Evolutionary conservation across 2,888 invertebrate genomes (phyloP), one percentile per base, ranked within the genome.

Genomic region (Mechanitis mazaeus): DNA sequence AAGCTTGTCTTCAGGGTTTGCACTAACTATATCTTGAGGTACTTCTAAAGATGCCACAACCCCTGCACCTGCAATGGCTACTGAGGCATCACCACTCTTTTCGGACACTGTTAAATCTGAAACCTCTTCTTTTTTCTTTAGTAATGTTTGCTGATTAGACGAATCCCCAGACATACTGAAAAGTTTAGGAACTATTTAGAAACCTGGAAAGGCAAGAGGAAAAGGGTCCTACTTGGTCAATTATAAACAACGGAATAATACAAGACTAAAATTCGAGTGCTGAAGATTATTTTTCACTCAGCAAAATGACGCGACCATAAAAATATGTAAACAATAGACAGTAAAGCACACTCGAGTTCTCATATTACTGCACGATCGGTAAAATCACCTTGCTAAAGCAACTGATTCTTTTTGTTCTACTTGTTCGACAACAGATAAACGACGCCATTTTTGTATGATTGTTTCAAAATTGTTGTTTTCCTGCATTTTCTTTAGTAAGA

Each of bases 161-260:
- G 87, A 84, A 69, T 87, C 87, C 56, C 85, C 88, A 68, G 87
- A 83, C 87, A 88, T 89, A 67, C 88, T 88, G 74, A 78, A 77
- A 71, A 67, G 70, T 67, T 72, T 64, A 57, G 42, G 56, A 20
- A 63, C 9, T 42, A 50, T 20, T 45, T 11, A 59, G 35, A 33
- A 56, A 38, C 31, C 33, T 6, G 50, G 61, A 64, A 63, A 53
- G 55, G 58, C 66, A 69, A 64, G 63, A 20, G 20, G 20, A 20
- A 65, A 66, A 64, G 59, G 70, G 63, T 65, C 9, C 42, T 9
- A 42, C 42, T 42, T 42, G 3, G 9, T 42, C 6, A 9, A 42
- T 42, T 42, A 42, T 3, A 47, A 46, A 6, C n/a, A 45, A 42
- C 53, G 50, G 42, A 20, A 20, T 50, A 56, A 47, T 33, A 33